Evolutionary conservation across 2,888 invertebrate species (phyloP), one percentile per base, ranked within the genome.

Genomic region (Eudemis profundana): DNA sequence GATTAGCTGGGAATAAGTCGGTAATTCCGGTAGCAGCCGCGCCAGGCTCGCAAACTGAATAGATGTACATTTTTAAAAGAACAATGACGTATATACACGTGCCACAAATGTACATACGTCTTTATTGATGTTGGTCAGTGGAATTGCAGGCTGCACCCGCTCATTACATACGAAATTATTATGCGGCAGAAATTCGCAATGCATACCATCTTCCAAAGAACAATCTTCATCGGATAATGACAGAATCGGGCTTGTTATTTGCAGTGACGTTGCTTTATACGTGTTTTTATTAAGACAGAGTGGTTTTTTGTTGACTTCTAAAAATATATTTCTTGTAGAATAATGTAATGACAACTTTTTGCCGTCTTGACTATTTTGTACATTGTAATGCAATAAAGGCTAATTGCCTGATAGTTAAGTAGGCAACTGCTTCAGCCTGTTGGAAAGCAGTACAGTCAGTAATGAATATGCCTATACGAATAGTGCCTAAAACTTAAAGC

Each of bases 91-190:
- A 56, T 44, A 7, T 56, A 1, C 40, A 1, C 17, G 17, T 3
- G 10, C 3, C 5, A 29, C 3, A 7, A n/a, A 5, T 8, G 5
- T 12, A 56, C 29, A 44, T 44, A 54, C 17, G 42, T 14, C 44
- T 29, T 44, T 56, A 7, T 44, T 0, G 47, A 21, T n/a, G 14
- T 2, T 7, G 1, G 4, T 1, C 12, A n/a, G 12, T 17, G 72
- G 69, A 74, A 62, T 67, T 64, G 56, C 77, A 70, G 77, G 76
- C 71, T 77, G 77, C 75, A 77, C 76, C 81, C 77, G 66, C 73
- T 81, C 76, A 85, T 86, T 85, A 84, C 74, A 66, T 70, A 73
- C 73, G 62, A 78, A 79, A 83, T 86, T 82, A 85, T 80, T 73
- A 77, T 76, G 76, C 73, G 69, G 69, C 62, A 67, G 71, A 71